Conservation (phyloP, 2,888 invertebrate genomes). For the Bugula neritina region DNA sequence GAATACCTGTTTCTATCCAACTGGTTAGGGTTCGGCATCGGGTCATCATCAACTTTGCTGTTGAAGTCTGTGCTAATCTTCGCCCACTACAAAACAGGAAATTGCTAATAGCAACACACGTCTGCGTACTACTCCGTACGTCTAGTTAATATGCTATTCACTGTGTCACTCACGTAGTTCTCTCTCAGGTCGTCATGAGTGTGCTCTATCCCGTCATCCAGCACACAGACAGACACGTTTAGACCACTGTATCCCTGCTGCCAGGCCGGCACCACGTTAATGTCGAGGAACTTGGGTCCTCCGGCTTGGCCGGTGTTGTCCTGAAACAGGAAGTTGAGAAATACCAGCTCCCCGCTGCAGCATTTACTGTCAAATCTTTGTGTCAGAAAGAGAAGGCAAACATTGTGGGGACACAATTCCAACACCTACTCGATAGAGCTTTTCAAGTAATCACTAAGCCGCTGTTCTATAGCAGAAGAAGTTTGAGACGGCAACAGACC, state of each 20-base stretch:
- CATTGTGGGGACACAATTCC: too few species aligned
- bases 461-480: too few species aligned
- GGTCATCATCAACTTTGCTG: slow-evolving; percentile 47
- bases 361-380: too few species aligned
- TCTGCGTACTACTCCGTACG: neutral
- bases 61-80: slow-evolving; percentile 52
- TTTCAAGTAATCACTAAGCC: too few species aligned
- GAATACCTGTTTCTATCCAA: slow-evolving; percentile 45
- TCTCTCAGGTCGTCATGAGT: slow-evolving; percentile 49
- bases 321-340: too few species aligned
- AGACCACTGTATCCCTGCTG: slow-evolving; percentile 48
- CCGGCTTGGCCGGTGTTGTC: slow-evolving; percentile 43
- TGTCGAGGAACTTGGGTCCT: slow-evolving; percentile 41
- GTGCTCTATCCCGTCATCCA: slow-evolving; percentile 55
- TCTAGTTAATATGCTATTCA: neutral
- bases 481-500: too few species aligned
- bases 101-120: too few species aligned
- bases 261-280: slow-evolving; percentile 52
- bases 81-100: slow-evolving; percentile 41
- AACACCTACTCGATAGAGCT: too few species aligned
- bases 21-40: slow-evolving; percentile 46
- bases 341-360: too few species aligned
- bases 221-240: slow-evolving; percentile 47
- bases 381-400: too few species aligned
- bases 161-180: slow-evolving; percentile 49